Evolutionary conservation across 2,797 vertebrate genomes (phyloP), one percentile per base, ranked within the genome.

Genomic region (Mionectes olivaceus): DNA sequence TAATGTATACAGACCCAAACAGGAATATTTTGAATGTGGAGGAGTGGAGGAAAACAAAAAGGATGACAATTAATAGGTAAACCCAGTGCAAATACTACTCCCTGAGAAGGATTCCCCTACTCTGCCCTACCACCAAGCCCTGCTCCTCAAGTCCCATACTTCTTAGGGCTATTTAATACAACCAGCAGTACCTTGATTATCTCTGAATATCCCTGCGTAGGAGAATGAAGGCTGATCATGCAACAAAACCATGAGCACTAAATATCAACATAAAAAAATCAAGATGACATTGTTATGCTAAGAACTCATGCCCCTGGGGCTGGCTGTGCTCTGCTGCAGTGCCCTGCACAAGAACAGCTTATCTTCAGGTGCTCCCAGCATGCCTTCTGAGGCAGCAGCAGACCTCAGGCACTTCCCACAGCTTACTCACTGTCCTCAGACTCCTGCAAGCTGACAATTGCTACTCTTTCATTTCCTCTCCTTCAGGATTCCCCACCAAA

Each of bases 321-420:
- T 91, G 67, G 73, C 59, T 44, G 33, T 17, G 35, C 32, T 33
- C 28, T 28, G 13, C 81, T 90, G n/a, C 67, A 24, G 14, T 70
- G 60, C 25, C 14, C 80, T 28, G 46, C 4, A 25, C n/a, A 61
- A 47, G 65, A 67, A 65, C 30, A 68, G 13, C 15, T 25, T 5
- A 37, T 73, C 64, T 94, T 84, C 56, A 90, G 73, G 67, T 56
- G 83, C 84, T 41, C 59, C 88, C 82, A 93, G 59, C 19, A 17
- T 43, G 53, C 73, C 41, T 83, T 67, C 70, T 11, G 2, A 30
- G 88, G 44, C 41, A 75, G n/a, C 70, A 93, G 94, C 88, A 89
- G 90, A 95, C 85, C 93, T 55, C 79, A 44, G 89, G 69, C 65
- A 89, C 90, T 97, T 98, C 98, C 97, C 98, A 98, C 97, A 98